Evolutionary conservation across 2,888 invertebrate genomes (phyloP).

Genomic region (Maniola hyperantus): DNA sequence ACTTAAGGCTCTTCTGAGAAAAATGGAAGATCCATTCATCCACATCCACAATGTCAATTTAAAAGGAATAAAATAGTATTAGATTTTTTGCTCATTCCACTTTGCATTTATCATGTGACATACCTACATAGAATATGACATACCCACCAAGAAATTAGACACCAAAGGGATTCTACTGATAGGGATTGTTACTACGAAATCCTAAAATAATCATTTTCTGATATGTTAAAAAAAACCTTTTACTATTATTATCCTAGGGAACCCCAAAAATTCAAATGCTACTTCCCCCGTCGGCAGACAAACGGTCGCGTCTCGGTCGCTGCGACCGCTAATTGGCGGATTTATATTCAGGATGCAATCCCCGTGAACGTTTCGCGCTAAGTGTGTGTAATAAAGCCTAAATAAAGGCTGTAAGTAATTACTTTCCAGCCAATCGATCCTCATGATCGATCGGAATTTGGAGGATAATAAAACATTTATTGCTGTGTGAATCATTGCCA

Average conservation of each 20-base stretch:
- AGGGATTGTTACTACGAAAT: no score
- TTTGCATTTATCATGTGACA: no score
- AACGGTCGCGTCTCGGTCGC: conserved; percentile 43
- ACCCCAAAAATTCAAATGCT: conserved; percentile 44
- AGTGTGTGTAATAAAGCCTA: conserved; percentile 8
- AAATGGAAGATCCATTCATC: no score
- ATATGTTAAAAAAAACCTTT: no score
- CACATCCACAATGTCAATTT: no score
- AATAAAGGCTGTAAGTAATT: neutral
- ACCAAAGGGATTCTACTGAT: no score
- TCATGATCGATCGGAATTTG: neutral
- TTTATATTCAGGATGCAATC: conserved; percentile 42
- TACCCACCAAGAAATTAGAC: no score
- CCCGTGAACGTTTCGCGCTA: conserved; percentile 17
- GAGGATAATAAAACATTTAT: neutral
- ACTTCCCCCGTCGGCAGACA: conserved; percentile 40
- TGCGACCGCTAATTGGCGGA: conserved; percentile 43
- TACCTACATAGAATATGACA: no score
- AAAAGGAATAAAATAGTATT: no score
- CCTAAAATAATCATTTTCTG: no score
- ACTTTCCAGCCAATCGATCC: neutral
- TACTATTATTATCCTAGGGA: neutral
- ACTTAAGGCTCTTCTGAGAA: no score
- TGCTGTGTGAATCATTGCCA: neutral
- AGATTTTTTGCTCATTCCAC: no score